These are phyloP conservation scores for Lepidochitona cinerea DNA, from an alignment of 2,888 invertebrate genomes.

Conservation along the genomic window DNA sequence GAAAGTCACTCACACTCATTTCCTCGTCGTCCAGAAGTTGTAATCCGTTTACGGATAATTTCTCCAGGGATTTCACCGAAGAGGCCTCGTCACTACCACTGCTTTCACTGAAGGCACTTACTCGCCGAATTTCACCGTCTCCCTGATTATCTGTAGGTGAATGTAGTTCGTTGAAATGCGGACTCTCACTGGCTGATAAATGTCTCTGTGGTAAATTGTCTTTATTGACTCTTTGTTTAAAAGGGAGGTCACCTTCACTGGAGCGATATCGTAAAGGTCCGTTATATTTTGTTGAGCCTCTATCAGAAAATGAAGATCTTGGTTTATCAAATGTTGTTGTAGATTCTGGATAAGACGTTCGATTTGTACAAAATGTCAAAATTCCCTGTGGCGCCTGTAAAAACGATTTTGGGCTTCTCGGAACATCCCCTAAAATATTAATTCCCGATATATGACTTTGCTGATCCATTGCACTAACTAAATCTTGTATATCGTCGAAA, in stretches of 20 bases:
- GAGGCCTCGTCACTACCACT: neutral
- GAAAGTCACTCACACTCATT: constrained; percentile 56
- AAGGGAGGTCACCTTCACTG: neutral
- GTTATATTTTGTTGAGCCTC: neutral
- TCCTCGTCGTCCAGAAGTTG: constrained; percentile 44
- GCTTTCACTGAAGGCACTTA: constrained; percentile 10
- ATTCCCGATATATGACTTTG: neutral
- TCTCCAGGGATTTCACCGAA: constrained; percentile 17
- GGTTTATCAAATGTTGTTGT: neutral
- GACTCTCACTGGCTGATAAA: neutral
- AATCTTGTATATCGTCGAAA: neutral
- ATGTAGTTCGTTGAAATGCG: neutral
- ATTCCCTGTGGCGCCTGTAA: neutral
- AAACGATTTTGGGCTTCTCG: neutral
- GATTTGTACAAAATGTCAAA: neutral
- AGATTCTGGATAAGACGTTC: neutral
- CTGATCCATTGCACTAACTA: neutral
- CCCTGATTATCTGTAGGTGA: neutral
- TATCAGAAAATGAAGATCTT: neutral
- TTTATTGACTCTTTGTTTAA: neutral
- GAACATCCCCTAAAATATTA: neutral
- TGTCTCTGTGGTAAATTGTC: neutral
- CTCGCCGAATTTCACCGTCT: neutral
- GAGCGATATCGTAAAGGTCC: neutral
- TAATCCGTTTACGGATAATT: constrained; percentile 29